Percentiles rank a stretch among this genome's conserved stretches.
Evolutionary conservation across 2,113 vertebrate genomes (phyloP).

Genomic region (Nesospiza acunhae): DNA sequence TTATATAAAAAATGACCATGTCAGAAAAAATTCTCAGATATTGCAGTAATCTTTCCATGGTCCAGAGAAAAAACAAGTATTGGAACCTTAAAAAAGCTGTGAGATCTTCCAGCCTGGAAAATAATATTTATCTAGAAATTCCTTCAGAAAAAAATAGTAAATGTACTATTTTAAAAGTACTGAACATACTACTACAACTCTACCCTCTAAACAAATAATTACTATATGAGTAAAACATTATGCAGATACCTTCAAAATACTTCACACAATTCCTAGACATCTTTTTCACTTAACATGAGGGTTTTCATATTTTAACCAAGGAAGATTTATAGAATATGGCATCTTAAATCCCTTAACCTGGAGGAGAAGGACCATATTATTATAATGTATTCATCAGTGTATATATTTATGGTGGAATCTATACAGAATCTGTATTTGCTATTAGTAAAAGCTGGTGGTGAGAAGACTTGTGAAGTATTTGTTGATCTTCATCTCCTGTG

Average conservation of each 20-base stretch:
- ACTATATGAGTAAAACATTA: background rate
- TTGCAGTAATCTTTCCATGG: background rate
- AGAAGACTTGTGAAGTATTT: background rate
- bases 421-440: background rate
- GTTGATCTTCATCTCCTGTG: background rate
- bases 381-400: background rate
- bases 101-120: background rate
- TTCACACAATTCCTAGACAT: background rate
- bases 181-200: background rate
- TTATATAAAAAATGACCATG: background rate
- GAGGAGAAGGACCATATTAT: background rate
- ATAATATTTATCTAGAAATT: background rate
- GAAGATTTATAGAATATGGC: background rate
- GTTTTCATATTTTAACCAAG: background rate
- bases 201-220: background rate
- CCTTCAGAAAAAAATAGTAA: background rate
- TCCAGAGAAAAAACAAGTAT: background rate
- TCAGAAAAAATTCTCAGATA: background rate
- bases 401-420: background rate
- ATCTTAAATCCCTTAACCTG: background rate
- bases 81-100: background rate
- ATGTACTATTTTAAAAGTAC: background rate
- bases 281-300: background rate
- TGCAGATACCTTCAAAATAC: background rate
- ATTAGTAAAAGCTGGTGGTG: background rate